phyloP scores from a whole-genome alignment of 2,113 vertebrate species.

The Brachypodius melanocephalos region DNA sequence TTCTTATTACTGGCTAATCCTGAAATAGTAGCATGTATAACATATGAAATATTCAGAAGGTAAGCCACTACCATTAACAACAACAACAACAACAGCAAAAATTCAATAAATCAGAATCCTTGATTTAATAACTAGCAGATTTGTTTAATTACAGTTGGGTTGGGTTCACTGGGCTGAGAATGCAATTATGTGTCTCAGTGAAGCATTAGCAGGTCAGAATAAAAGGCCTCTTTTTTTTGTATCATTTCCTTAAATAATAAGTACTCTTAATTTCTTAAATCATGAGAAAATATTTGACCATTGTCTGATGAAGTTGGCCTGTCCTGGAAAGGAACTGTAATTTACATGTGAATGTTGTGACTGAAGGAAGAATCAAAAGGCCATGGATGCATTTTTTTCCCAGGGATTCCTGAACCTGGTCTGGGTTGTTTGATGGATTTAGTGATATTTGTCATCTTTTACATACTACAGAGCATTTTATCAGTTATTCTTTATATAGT shows the following conservation, averaged over 20 bases:
- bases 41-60: background rate
- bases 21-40: background rate
- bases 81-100: background rate
- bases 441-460: background rate
- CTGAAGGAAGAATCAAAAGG: background rate
- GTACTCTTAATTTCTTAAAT: background rate
- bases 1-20: slow-evolving; percentile 24
- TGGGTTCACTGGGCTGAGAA: background rate
- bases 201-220: background rate
- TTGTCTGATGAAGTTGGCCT: background rate
- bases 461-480: background rate
- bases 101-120: background rate
- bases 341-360: fast-evolving
- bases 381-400: background rate
- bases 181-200: background rate
- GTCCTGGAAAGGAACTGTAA: background rate
- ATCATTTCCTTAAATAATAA: background rate
- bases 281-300: background rate
- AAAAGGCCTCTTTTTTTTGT: background rate
- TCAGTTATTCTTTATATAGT: background rate
- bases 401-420: background rate
- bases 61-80: background rate
- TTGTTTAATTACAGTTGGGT: background rate
- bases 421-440: background rate
- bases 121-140: slow-evolving; percentile 2